phyloP scores from a whole-genome alignment of 2,888 invertebrate genomes.

The Aleiodes alternator region DNA sequence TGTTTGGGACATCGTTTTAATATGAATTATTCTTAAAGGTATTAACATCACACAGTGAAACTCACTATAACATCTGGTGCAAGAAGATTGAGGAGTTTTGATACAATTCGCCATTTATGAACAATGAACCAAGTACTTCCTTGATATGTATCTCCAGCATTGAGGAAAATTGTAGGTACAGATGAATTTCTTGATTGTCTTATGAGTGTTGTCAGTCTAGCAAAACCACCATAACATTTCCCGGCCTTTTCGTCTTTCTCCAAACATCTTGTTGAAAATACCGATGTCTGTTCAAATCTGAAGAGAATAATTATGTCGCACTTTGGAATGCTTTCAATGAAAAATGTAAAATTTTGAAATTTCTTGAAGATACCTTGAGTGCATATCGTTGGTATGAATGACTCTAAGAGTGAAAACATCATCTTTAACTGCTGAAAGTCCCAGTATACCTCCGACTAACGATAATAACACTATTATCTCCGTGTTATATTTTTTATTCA shows the following conservation, averaged over 20 bases:
- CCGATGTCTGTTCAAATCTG: constrained; percentile 9
- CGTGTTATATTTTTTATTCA: too few species aligned
- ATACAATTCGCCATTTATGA: constrained; percentile 87
- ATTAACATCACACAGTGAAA: constrained; percentile 52
- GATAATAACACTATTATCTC: too few species aligned
- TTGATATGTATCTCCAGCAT: constrained; percentile 94
- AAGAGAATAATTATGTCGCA: too few species aligned
- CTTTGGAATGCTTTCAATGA: neutral
- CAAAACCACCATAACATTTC: constrained; percentile 92
- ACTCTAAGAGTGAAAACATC: constrained; percentile 82
- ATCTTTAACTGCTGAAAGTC: constrained; percentile 20
- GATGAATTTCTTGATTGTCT: constrained; percentile 80
- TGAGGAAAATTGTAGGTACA: constrained; percentile 86
- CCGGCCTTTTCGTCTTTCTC: constrained; percentile 76
- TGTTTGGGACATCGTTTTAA: too few species aligned
- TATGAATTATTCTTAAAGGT: too few species aligned
- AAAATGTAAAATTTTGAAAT: too few species aligned
- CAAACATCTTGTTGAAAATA: constrained; percentile 68
- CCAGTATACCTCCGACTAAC: too few species aligned
- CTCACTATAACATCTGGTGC: constrained; percentile 90
- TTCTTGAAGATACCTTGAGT: constrained; percentile 77
- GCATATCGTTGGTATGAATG: constrained; percentile 95
- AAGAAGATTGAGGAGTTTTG: constrained; percentile 87
- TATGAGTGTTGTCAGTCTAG: constrained; percentile 82
- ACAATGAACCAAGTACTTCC: constrained; percentile 92